Percentiles rank a stretch among this genome's conserved stretches.
Conservation (phyloP, 2,797 vertebrate species). For the Cheracebus regulus region DNA sequence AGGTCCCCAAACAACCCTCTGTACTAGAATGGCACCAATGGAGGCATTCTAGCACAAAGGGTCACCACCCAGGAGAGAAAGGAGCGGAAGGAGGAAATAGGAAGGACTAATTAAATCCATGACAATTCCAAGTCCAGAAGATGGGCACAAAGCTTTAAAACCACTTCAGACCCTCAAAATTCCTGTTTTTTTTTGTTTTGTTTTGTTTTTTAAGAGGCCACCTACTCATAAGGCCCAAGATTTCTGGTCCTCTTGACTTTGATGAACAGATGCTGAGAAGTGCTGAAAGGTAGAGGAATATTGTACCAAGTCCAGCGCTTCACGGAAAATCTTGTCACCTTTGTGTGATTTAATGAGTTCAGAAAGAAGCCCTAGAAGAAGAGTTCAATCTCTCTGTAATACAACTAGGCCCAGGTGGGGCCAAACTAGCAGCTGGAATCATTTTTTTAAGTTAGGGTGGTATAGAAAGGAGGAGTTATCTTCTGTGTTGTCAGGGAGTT, state of each 20-base stretch:
- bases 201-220: not conserved
- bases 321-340: not conserved
- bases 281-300: not conserved
- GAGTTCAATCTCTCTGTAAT: not conserved
- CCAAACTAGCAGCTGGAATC: not conserved
- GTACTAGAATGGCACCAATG: slow-evolving; percentile 79
- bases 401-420: not conserved
- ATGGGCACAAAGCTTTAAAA: slow-evolving; percentile 13
- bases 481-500: not conserved
- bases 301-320: not conserved
- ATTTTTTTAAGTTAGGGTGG: not conserved
- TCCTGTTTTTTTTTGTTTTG: not conserved
- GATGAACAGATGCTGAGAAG: not conserved
- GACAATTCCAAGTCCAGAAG: not conserved
- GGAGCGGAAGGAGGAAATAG: slow-evolving; percentile 42
- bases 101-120: slow-evolving; percentile 36
- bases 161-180: not conserved
- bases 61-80: slow-evolving; percentile 75
- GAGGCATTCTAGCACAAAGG: slow-evolving; percentile 81
- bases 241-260: not conserved
- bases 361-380: not conserved
- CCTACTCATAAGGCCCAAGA: not conserved
- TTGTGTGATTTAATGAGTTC: not conserved
- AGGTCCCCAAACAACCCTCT: slow-evolving; percentile 75
- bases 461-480: not conserved